Evolutionary conservation across 1,140 invertebrate species (phyloP), one percentile per base, ranked within the genome.

Genomic region (Cotesia chilonis): DNA sequence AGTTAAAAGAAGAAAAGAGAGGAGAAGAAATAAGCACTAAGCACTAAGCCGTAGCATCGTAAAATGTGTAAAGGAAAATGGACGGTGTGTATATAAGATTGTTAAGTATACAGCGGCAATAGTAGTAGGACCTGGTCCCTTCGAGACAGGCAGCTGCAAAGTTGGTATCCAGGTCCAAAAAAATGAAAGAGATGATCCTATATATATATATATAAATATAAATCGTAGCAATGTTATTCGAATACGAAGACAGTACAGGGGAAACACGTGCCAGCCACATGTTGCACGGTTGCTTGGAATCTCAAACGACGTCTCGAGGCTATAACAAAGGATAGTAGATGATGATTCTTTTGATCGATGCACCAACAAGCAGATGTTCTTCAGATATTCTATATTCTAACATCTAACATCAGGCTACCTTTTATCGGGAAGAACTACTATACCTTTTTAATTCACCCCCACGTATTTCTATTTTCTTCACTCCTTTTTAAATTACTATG

Each of bases 191-290:
- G 66, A 68, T 55, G 66, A 68, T 68, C 66, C 66, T 54, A 69
- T 69, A 61, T 80, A 59, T 77, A 59, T 77, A 28, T 28, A 28
- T 28, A 28, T 28, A 28, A 28, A 28, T 28, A 81, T 83, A 82
- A 80, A 82, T 81, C 80, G 78, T 75, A 71, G 61, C 65, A 74
- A 7, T 47, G 41, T 47, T 10, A 47, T 47, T 9, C 10, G 74
- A 61, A 76, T 28, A 28, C 28, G 28, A 28, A 28, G 28, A 28
- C 28, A 28, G 79, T 75, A 77, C 76, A 74, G 72, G 77, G 72
- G 79, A 83, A 83, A 87, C 85, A 86, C 85, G 85, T 87, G 85
- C 80, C 84, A 59, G 78, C 84, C 85, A 86, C 83, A 86, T 87
- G 84, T 85, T 85, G 84, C 83, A 84, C 77, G 82, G 85, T 85